Conservation (phyloP, 2,888 invertebrate genomes). For the Drosophila meridionalis region DNA sequence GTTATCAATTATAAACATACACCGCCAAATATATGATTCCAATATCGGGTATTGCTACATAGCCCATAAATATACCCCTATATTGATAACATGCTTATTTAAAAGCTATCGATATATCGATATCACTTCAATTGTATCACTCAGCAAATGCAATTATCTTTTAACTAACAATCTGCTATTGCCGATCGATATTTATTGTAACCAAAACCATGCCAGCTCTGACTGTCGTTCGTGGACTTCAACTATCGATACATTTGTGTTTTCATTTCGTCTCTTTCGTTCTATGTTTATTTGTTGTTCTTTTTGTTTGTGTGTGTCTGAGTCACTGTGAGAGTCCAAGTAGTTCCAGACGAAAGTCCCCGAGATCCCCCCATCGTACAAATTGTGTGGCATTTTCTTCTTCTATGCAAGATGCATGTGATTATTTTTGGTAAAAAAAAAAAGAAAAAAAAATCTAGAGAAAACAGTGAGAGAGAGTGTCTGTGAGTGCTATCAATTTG, state of each 20-base stretch:
- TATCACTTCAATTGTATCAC: neutral
- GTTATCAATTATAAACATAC: no score
- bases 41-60: no score
- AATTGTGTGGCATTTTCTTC: slow-evolving; percentile 42
- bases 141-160: neutral
- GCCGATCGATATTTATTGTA: neutral
- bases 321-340: slow-evolving; percentile 4
- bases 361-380: neutral
- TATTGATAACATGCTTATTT: neutral
- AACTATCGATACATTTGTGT: slow-evolving; percentile 30
- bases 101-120: neutral
- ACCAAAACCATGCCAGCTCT: neutral
- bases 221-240: slow-evolving; percentile 20
- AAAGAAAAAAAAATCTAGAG: neutral
- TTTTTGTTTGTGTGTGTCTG: slow-evolving; percentile 15
- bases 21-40: no score
- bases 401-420: slow-evolving; percentile 75
- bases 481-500: slow-evolving; percentile 64
- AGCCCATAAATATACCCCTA: no score
- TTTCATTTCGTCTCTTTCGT: neutral
- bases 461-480: slow-evolving; percentile 19
- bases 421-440: slow-evolving; percentile 23
- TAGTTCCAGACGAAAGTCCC: neutral
- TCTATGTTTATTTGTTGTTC: neutral
- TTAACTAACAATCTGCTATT: no score